Conservation (phyloP, 2,797 vertebrate species). For the Bradypodion pumilum region DNA sequence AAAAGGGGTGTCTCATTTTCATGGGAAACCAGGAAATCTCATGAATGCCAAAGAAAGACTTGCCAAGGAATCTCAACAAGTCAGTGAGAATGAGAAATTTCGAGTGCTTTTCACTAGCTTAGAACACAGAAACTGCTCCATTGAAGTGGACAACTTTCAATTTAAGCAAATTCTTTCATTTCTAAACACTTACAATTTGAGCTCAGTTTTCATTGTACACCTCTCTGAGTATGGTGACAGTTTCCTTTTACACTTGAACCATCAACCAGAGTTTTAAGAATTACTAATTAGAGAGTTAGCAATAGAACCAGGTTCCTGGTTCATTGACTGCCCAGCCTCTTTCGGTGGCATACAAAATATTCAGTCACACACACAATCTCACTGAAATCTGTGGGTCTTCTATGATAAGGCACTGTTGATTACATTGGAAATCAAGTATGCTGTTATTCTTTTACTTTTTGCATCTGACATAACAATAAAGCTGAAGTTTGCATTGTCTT, state of each 20-base stretch:
- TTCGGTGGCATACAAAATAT: not conserved
- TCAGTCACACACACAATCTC: not conserved
- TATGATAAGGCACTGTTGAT: slow-evolving; percentile 14
- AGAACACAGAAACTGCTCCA: not conserved
- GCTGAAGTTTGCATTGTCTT: not conserved
- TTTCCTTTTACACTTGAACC: not conserved
- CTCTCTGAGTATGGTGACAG: not conserved
- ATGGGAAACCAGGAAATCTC: too few relatives aligned
- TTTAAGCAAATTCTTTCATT: not conserved
- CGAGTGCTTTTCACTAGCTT: too few relatives aligned
- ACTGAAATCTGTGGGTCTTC: slow-evolving; percentile 21
- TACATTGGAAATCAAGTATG: slow-evolving; percentile 13
- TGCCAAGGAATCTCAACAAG: too few relatives aligned
- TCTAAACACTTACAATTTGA: not conserved
- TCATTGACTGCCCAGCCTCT: not conserved
- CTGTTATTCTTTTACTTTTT: slow-evolving; percentile 16
- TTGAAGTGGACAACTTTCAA: not conserved
- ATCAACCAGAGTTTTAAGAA: not conserved
- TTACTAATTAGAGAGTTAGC: not conserved
- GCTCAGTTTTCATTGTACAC: not conserved
- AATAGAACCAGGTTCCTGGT: slow-evolving; percentile 18
- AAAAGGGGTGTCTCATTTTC: too few relatives aligned
- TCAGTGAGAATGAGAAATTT: not conserved
- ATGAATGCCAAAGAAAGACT: too few relatives aligned
- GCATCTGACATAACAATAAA: slow-evolving; percentile 31